Base-by-base conservation (phyloP, 2,797 vertebrate species). In the Acanthurus leucopareius region DNA sequence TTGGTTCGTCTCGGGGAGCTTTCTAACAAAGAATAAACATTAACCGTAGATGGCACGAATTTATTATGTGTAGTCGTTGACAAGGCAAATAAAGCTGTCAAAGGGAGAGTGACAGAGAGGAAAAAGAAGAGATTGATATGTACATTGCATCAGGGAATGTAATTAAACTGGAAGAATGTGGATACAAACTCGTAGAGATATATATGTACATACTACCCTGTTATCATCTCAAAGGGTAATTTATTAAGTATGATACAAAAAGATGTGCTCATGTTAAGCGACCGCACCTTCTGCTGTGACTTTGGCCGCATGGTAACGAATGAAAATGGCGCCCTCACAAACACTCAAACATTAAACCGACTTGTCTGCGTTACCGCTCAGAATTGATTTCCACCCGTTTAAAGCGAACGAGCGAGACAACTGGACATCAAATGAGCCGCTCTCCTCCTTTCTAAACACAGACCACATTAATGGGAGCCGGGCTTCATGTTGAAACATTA, bases 71-170 rank as follows among this genome's bases (percentile, higher is more conserved):
- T 73, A 58, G 49, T 77, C 16, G 84, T 66, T 16, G 77, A 79
- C 85, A 86, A 82, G 79, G 79, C 51, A 72, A 85, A 92, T 94
- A 90, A 90, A 93, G 82, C 89, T 89, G 92, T 92, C 83, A 63
- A 15, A 57, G 35, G 67, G 44, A 73, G 76, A 75, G 67, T 70
- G 85, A 88, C 69, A 15, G 75, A 82, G 64, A 76, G 74, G 67
- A 32, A 63, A 66, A 68, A 58, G 80, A 51, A 60, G 80, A 82
- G 85, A 89, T 73, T 83, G 82, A 90, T 84, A 74, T 47, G 60
- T 40, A 63, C 59, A 14, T 65, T 25, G 75, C 85, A 69, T 75
- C 63, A 64, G 47, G 75, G 69, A 83, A 65, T 57, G 51, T 80
- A 83, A 87, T 85, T 84, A 87, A 89, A 87, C 58, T 58, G 49